phyloP scores from a whole-genome alignment of 1,140 invertebrate species.

The Tetragnatha versicolor region DNA sequence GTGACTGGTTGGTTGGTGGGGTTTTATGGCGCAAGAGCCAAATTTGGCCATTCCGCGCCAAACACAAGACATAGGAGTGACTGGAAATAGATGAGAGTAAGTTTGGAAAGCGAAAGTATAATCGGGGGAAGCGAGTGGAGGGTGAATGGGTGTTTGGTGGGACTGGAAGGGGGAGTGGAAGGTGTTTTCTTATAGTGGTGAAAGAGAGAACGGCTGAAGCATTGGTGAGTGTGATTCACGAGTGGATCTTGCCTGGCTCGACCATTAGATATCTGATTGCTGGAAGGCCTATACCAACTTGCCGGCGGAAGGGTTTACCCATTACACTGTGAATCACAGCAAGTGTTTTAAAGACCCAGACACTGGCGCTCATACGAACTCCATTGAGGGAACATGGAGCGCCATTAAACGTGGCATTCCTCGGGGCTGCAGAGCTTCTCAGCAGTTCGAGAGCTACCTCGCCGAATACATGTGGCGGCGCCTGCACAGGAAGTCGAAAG shows the following conservation, averaged over 20 bases:
- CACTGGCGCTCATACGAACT: too few relatives aligned
- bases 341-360: conserved; percentile 33
- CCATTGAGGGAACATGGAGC: too few relatives aligned
- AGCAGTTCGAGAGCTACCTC: too few relatives aligned
- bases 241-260: conserved; percentile 22
- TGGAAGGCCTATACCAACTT: conserved; percentile 29
- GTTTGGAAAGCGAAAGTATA: not conserved
- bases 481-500: too few relatives aligned
- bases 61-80: not conserved
- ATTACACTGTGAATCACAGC: conserved; percentile 32
- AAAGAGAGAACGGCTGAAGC: conserved; percentile 7
- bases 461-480: too few relatives aligned
- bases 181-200: not conserved
- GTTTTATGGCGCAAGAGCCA: too few relatives aligned
- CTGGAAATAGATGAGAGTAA: not conserved
- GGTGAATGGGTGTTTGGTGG: conserved; percentile 1
- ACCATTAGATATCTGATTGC: conserved; percentile 30
- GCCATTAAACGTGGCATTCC: too few relatives aligned
- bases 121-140: not conserved
- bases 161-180: not conserved
- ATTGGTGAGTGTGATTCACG: conserved; percentile 24
- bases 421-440: too few relatives aligned
- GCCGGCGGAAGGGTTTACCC: not conserved
- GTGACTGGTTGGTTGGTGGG: too few relatives aligned
- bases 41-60: too few relatives aligned